Conservation (phyloP, 92 coral and sea anemone genomes). For the Montipora capitata region DNA sequence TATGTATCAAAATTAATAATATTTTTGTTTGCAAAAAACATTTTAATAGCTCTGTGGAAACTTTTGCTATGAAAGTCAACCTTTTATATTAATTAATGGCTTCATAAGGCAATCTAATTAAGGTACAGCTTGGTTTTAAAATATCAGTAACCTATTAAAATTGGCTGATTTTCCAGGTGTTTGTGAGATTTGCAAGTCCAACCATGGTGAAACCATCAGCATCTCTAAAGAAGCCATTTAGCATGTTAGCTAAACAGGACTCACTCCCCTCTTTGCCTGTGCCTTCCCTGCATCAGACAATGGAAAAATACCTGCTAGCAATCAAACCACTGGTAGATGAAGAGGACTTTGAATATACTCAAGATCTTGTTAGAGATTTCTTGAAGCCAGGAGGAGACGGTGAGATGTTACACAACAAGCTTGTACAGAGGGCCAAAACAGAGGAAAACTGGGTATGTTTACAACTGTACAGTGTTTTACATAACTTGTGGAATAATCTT, state of each 20-base stretch:
- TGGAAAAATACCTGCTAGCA: slow-evolving; percentile 92
- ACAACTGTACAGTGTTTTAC: too few species aligned
- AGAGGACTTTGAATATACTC: slow-evolving; percentile 85
- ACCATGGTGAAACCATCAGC: slow-evolving; percentile 68
- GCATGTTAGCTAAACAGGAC: slow-evolving; percentile 89
- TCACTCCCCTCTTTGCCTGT: slow-evolving; percentile 94
- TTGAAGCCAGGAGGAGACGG: slow-evolving; percentile 92
- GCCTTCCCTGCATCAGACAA: slow-evolving; percentile 92
- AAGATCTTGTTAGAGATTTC: slow-evolving; percentile 87
- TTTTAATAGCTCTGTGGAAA: too few species aligned
- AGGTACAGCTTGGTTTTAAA: not conserved
- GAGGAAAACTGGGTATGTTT: slow-evolving; percentile 93
- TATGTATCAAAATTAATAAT: too few species aligned
- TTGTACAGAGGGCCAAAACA: slow-evolving; percentile 78
- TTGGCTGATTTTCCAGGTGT: not conserved
- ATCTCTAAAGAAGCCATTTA: slow-evolving; percentile 62
- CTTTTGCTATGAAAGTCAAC: too few species aligned
- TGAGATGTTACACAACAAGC: slow-evolving; percentile 85
- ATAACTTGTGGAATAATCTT: too few species aligned
- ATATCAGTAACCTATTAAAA: not conserved
- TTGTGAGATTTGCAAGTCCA: slow-evolving; percentile 33
- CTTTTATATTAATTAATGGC: too few species aligned
- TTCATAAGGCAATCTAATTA: too few species aligned
- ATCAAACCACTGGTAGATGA: slow-evolving; percentile 89
- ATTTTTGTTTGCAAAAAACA: too few species aligned